Evolutionary conservation across 2,888 invertebrate species (phyloP), one percentile per base, ranked within the genome.

Genomic region (Strigamia crassipes): DNA sequence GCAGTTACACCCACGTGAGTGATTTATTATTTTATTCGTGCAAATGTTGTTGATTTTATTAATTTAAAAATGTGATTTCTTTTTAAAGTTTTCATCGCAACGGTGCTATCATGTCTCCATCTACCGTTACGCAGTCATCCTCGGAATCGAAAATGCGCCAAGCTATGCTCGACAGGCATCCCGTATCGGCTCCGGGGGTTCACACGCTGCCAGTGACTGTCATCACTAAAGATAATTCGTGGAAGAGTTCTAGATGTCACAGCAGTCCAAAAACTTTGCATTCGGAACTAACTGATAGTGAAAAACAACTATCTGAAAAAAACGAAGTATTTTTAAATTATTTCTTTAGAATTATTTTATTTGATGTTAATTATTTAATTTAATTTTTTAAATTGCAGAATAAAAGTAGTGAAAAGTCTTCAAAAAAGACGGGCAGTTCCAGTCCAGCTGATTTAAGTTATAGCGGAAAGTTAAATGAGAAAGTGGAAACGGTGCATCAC

Each of bases 41-140:
- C 5, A n/a, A 56, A 23, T 61, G 3, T 21, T 61, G 3, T 61
- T 21, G 21, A 61, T 61, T 5, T 5, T 61, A n/a, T n/a, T n/a
- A 34, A 34, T 34, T 34, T 5, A 34, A 34, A 34, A 34, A 34
- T 34, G 34, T 34, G 34, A 34, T 23, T 66, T 66, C 27, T n/a
- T n/a, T n/a, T n/a, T n/a, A n/a, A n/a, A 66, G 66, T 66, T 66
- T 66, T 66, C 66, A 66, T 66, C 23, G 23, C 12, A 66, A 66
- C 15, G 66, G 66, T 66, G 66, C 9, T 27, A 66, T 27, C 27
- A 66, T 66, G 66, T 31, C 66, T 10, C 66, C 66, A 66, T 66
- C 66, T 13, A 66, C 27, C 10, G 66, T 66, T 15, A 23, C 66
- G 12, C 66, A 4, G 27, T 10, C 31, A 12, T 66, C 66, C 1